A percentile compares a stretch with the other conserved stretches of the same genome.
These are phyloP conservation scores for Bemisia tabaci DNA, from an alignment of 1,140 invertebrate genomes.

Conservation along the genomic window DNA sequence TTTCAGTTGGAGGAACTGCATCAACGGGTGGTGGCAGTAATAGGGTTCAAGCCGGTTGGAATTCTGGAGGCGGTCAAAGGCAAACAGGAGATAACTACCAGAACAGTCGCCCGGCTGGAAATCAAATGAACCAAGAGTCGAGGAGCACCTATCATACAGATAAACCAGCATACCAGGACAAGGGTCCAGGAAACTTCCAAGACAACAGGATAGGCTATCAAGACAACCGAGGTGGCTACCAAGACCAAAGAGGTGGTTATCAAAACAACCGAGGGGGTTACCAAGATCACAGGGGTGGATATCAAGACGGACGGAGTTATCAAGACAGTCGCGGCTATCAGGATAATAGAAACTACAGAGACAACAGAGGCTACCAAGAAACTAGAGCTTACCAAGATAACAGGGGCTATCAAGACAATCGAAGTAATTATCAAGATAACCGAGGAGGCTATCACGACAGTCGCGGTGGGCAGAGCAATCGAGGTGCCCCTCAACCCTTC, in stretches of 20 bases:
- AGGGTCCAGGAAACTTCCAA: not conserved
- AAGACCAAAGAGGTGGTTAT: not conserved
- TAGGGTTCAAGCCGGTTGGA: slow-evolving; percentile 21
- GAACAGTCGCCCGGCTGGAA: not conserved
- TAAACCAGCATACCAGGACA: not conserved
- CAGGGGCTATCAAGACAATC: not conserved
- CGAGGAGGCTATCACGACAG: not conserved
- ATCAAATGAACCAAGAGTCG: not conserved
- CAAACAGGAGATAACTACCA: not conserved
- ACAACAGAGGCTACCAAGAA: not conserved
- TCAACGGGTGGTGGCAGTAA: slow-evolving; percentile 6
- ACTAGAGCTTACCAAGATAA: not conserved
- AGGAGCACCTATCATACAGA: not conserved
- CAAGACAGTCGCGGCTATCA: not conserved
- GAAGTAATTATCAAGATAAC: not conserved
- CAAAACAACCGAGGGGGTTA: not conserved
- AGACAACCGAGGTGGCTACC: not conserved
- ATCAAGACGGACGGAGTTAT: not conserved
- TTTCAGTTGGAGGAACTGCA: slow-evolving; percentile 13
- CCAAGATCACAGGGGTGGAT: not conserved
- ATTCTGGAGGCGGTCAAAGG: slow-evolving; percentile 11
- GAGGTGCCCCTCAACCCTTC: not conserved
- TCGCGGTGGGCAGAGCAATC: not conserved
- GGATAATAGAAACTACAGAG: not conserved
- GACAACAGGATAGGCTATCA: not conserved